phyloP scores from a whole-genome alignment of 2,888 invertebrate genomes.

The Eledona agricola region DNA sequence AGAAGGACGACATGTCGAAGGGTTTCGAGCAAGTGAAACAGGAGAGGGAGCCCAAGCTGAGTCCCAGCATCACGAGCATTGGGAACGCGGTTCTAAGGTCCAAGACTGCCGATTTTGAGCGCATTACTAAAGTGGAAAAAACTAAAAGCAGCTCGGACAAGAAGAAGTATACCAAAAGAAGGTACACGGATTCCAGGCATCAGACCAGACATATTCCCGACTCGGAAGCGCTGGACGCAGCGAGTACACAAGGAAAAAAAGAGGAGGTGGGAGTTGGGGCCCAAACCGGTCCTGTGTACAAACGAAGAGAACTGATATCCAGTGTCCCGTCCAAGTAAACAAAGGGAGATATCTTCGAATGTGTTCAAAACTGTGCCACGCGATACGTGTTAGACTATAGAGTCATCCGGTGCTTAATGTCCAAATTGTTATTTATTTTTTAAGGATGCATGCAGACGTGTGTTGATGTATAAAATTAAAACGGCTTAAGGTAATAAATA shows the following conservation, averaged over 20 bases:
- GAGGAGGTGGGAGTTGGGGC: slow-evolving; percentile 48
- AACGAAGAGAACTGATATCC: slow-evolving; percentile 82
- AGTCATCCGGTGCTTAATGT: slow-evolving; percentile 46
- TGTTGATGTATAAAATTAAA: slow-evolving; percentile 46
- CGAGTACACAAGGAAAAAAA: slow-evolving; percentile 45
- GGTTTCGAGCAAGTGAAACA: slow-evolving; percentile 41
- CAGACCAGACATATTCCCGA: slow-evolving; percentile 68
- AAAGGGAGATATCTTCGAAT: slow-evolving; percentile 33
- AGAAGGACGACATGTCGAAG: slow-evolving; percentile 45
- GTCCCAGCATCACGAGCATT: slow-evolving; percentile 71
- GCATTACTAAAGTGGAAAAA: slow-evolving; percentile 66
- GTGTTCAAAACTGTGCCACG: slow-evolving; percentile 46
- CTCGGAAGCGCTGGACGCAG: slow-evolving; percentile 62
- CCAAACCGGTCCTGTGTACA: slow-evolving; percentile 71
- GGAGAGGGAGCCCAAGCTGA: slow-evolving; percentile 59
- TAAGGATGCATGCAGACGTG: slow-evolving; percentile 47
- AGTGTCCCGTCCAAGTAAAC: slow-evolving; percentile 68
- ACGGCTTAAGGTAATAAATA: slow-evolving; percentile 31
- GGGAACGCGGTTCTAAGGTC: slow-evolving; percentile 73
- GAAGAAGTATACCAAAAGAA: slow-evolving; percentile 69
- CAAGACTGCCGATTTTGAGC: slow-evolving; percentile 74
- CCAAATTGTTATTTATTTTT: slow-evolving; percentile 51
- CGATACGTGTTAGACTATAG: slow-evolving; percentile 49
- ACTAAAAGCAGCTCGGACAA: slow-evolving; percentile 63
- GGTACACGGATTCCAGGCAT: slow-evolving; percentile 70